These are phyloP conservation scores for Rotaria magnacalcarata DNA, from an alignment of 2,888 invertebrate species.

Conservation along the genomic window DNA sequence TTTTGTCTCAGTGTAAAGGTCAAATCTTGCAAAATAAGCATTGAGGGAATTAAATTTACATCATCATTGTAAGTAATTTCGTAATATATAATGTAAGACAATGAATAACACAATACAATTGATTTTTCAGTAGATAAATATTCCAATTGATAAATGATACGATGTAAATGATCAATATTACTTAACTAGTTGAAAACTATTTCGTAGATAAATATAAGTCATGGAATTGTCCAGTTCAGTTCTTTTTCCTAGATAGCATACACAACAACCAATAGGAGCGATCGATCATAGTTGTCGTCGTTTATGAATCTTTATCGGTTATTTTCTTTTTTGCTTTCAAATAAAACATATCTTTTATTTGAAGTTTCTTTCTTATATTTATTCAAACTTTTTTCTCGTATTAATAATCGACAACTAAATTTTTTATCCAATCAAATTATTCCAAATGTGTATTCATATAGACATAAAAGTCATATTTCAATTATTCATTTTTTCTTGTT, in stretches of 20 bases:
- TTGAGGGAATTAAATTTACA: not conserved
- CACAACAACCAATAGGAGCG: not conserved
- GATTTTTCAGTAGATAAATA: not conserved
- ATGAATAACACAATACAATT: not conserved
- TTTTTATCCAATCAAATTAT: not conserved
- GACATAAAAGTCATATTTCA: not conserved
- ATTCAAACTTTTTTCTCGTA: not conserved
- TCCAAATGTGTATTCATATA: not conserved
- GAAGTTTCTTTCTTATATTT: not conserved
- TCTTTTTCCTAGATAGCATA: not conserved
- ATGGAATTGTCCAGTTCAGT: too few species aligned
- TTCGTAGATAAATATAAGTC: too few species aligned
- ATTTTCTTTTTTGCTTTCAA: not conserved
- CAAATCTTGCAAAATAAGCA: not conserved
- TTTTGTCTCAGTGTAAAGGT: too few species aligned
- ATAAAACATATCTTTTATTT: not conserved
- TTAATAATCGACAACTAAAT: not conserved
- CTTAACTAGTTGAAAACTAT: too few species aligned
- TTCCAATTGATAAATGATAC: too few species aligned
- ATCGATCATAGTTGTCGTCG: not conserved
- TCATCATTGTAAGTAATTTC: slow-evolving; percentile 1
- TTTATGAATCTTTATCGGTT: not conserved
- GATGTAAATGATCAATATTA: too few species aligned
- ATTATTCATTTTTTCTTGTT: too few species aligned
- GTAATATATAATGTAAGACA: not conserved